phyloP scores from a whole-genome alignment of 2,113 vertebrate species.

The Periophthalmus modestus region DNA sequence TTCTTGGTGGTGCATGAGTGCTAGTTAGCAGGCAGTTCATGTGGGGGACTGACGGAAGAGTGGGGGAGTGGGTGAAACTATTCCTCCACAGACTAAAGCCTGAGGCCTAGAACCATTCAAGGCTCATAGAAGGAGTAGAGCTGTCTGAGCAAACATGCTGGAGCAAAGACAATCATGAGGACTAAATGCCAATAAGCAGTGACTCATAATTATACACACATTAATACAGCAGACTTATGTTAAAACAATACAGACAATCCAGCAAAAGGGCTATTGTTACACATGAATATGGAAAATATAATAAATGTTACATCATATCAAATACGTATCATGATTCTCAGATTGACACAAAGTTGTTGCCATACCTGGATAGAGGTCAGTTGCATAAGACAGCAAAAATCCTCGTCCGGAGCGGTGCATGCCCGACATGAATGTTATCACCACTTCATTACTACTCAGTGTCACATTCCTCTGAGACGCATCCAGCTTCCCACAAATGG shows the following conservation, averaged over 20 bases:
- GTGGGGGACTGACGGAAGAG: constrained; percentile 17
- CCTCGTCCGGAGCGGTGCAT: constrained; percentile 84
- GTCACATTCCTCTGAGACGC: constrained; percentile 63
- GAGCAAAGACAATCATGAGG: constrained; percentile 55
- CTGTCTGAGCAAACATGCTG: constrained; percentile 65
- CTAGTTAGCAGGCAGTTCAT: constrained; percentile 38
- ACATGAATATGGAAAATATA: not conserved
- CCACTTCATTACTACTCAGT: constrained; percentile 73
- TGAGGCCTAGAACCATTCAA: constrained; percentile 67
- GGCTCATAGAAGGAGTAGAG: constrained; percentile 34
- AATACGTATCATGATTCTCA: not conserved
- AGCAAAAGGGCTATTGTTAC: not conserved
- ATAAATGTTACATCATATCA: not conserved
- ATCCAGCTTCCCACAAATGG: constrained; percentile 78
- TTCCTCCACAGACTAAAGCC: constrained; percentile 41
- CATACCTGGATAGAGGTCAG: constrained; percentile 81
- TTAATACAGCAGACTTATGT: constrained; percentile 3
- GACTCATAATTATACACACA: constrained; percentile 39
- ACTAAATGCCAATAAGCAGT: constrained; percentile 65
- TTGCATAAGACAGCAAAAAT: constrained; percentile 85
- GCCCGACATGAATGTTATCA: constrained; percentile 78
- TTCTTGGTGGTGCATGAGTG: constrained; percentile 16
- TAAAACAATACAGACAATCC: constrained; percentile 15
- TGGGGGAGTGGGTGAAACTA: constrained; percentile 14
- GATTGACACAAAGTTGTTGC: not conserved